Conservation (phyloP, 2,113 vertebrate species). For the Scomber japonicus region DNA sequence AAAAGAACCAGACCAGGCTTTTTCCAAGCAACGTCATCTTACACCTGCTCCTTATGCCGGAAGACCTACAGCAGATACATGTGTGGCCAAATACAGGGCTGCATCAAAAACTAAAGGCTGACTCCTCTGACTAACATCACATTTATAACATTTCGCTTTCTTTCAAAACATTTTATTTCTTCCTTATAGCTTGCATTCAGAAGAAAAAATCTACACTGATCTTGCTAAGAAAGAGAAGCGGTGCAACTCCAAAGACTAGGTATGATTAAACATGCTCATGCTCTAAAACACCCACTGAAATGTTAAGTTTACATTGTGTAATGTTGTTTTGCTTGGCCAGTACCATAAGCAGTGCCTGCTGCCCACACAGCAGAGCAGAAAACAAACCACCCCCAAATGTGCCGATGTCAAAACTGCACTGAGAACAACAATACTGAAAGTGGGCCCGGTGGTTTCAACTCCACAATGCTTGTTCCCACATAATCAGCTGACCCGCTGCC, state of each 20-base stretch:
- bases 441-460: constrained; percentile 52
- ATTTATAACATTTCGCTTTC: constrained; percentile 14
- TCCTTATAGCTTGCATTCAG: not conserved
- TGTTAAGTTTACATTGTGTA: not conserved
- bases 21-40: constrained; percentile 52
- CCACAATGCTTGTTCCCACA: constrained; percentile 64
- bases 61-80: constrained; percentile 49
- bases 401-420: constrained; percentile 31
- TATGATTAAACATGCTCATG: not conserved
- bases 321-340: constrained; percentile 4
- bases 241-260: not conserved
- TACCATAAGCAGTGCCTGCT: not conserved
- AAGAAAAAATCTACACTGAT: not conserved
- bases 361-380: constrained; percentile 42
- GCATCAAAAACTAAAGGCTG: constrained; percentile 7
- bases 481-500: constrained; percentile 64
- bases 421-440: constrained; percentile 48
- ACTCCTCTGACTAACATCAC: not conserved
- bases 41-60: constrained; percentile 55
- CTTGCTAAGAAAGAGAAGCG: not conserved
- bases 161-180: constrained; percentile 1
- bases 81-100: constrained; percentile 10
- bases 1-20: constrained; percentile 42
- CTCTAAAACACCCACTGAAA: constrained; percentile 12
- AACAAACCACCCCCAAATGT: constrained; percentile 47